Evolutionary conservation across 2,888 invertebrate genomes (phyloP).

Genomic region (Trissonchulus sp.): DNA sequence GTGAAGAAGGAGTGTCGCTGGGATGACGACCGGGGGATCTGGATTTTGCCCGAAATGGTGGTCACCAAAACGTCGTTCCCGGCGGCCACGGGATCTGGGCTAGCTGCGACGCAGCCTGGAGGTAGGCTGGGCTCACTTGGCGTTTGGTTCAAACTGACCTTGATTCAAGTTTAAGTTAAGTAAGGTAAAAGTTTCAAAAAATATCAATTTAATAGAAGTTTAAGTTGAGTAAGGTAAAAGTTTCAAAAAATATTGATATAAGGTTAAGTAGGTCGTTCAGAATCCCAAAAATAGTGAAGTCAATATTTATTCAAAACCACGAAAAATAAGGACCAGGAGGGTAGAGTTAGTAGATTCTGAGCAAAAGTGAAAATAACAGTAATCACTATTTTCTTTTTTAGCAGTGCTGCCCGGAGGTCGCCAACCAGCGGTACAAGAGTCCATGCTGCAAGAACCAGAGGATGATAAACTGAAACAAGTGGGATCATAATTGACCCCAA

Average conservation of each 20-base stretch:
- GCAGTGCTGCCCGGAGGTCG: conserved; percentile 26
- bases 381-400: too few relatives aligned
- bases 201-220: conserved; percentile 10
- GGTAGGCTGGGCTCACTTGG: not conserved
- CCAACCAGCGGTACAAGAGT: not conserved
- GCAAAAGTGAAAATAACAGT: too few relatives aligned
- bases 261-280: too few relatives aligned
- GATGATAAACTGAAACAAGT: conserved; percentile 39
- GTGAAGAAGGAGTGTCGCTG: conserved; percentile 66
- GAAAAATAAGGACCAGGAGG: too few relatives aligned
- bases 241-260: too few relatives aligned
- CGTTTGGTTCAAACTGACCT: too few relatives aligned
- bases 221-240: too few relatives aligned
- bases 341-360: too few relatives aligned
- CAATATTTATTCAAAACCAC: too few relatives aligned
- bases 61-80: conserved; percentile 66
- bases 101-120: not conserved
- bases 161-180: not conserved
- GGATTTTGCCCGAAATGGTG: conserved; percentile 66
- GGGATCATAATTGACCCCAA: conserved; percentile 30
- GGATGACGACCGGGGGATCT: conserved; percentile 68
- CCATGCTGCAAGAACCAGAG: conserved; percentile 41
- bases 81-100: conserved; percentile 58
- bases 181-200: not conserved
- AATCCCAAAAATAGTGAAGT: too few relatives aligned